phyloP scores from a whole-genome alignment of 2,113 vertebrate species.

The Typhlomys cinereus region DNA sequence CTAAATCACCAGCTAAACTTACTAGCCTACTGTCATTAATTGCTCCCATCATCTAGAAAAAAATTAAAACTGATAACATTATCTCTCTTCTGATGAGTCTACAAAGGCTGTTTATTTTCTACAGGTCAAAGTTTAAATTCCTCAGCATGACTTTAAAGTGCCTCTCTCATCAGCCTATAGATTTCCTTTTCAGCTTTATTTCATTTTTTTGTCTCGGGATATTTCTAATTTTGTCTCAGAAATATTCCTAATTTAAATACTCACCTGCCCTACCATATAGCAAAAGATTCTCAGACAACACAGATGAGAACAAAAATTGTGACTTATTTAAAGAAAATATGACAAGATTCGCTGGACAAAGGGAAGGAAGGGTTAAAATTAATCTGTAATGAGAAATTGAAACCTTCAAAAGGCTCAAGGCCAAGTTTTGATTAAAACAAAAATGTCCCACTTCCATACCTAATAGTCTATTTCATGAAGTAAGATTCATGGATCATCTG shows the following conservation, averaged over 20 bases:
- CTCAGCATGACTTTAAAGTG: conserved; percentile 1
- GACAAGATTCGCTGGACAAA: conserved; percentile 6
- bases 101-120: conserved; percentile 19
- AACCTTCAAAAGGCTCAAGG: conserved; percentile 1
- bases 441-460: background rate
- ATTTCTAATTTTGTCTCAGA: too few relatives aligned
- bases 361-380: background rate
- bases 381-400: background rate
- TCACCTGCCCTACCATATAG: background rate
- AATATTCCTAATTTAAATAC: background rate
- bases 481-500: background rate
- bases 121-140: background rate
- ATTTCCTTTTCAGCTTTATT: background rate
- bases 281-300: conserved; percentile 20
- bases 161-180: background rate
- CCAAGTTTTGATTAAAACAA: background rate
- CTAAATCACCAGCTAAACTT: conserved; percentile 33
- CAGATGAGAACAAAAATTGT: conserved; percentile 19
- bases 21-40: background rate
- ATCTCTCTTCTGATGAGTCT: background rate
- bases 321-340: conserved; percentile 23
- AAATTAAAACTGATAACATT: background rate
- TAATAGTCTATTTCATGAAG: background rate
- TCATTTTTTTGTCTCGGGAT: background rate
- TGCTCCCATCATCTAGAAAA: conserved; percentile 11